Conservation (phyloP, 1,140 invertebrate genomes). For the Tribolium madens region DNA sequence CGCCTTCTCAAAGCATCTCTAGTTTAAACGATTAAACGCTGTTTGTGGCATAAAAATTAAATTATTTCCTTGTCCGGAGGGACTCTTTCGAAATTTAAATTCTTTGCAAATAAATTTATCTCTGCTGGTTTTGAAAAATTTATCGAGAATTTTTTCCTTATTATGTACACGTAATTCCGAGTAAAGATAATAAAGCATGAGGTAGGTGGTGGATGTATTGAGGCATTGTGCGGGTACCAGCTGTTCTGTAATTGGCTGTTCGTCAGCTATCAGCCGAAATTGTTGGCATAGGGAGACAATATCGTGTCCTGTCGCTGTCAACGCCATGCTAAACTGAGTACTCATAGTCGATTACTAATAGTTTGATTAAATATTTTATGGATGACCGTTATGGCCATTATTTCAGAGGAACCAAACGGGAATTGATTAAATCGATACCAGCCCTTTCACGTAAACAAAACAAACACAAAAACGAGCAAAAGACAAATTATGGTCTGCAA, state of each 20-base stretch:
- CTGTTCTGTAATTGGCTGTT: constrained; percentile 27
- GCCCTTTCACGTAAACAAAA: constrained; percentile 3
- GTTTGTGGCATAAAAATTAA: constrained; percentile 30
- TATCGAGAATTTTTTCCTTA: background rate
- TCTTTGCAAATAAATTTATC: background rate
- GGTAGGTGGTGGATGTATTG: background rate
- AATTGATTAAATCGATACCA: background rate
- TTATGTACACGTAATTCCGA: background rate
- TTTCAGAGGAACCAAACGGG: background rate
- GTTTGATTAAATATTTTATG: constrained; percentile 37
- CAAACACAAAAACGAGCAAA: background rate
- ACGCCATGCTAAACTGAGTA: background rate
- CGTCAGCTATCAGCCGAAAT: constrained; percentile 20
- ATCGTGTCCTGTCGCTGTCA: constrained; percentile 27
- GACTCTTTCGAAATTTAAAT: constrained; percentile 19
- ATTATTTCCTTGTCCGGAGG: constrained; percentile 23
- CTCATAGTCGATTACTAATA: constrained; percentile 26
- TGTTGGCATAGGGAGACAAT: constrained; percentile 11
- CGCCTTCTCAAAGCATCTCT: background rate
- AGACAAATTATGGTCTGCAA: background rate
- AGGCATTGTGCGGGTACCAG: constrained; percentile 30
- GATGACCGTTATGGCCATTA: constrained; percentile 3
- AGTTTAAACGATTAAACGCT: constrained; percentile 31
- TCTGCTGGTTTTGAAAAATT: background rate
- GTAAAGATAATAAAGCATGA: constrained; percentile 8